Evolutionary conservation across 2,888 invertebrate genomes (phyloP).

Genomic region (Cantharis flavilabris): DNA sequence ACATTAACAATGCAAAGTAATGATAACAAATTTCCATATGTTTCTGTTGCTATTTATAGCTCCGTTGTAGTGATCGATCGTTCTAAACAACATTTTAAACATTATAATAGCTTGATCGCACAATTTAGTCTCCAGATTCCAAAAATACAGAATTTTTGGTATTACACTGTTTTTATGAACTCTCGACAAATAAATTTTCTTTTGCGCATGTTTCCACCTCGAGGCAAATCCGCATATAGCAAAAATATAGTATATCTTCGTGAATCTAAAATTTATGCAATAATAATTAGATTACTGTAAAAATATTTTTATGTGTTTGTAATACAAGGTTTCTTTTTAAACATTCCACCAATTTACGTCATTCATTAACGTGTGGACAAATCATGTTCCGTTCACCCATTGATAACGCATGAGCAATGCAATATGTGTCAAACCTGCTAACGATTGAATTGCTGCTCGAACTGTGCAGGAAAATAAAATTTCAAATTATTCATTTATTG

Average conservation of each 20-base stretch:
- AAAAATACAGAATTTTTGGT: neutral
- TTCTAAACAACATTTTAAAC: neutral
- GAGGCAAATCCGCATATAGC: neutral
- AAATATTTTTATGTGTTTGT: neutral
- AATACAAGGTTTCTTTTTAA: neutral
- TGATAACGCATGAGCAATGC: constrained; percentile 7
- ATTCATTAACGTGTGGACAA: neutral
- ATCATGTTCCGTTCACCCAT: constrained; percentile 4
- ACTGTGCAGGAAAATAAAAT: neutral
- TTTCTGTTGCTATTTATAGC: neutral
- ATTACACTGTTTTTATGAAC: neutral
- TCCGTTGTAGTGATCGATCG: neutral
- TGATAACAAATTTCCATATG: neutral
- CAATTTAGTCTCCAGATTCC: neutral
- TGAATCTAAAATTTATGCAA: neutral
- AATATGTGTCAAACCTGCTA: neutral
- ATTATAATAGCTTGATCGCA: neutral
- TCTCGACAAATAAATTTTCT: neutral
- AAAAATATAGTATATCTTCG: neutral
- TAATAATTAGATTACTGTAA: neutral
- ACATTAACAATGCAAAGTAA: neutral
- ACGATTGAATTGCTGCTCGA: neutral
- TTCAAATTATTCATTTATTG: neutral
- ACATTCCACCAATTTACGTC: constrained; percentile 7
- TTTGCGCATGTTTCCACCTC: neutral